Evolutionary conservation across 2,888 invertebrate genomes (phyloP), one percentile per base, ranked within the genome.

Genomic region (Lepeophtheirus nordmannii): DNA sequence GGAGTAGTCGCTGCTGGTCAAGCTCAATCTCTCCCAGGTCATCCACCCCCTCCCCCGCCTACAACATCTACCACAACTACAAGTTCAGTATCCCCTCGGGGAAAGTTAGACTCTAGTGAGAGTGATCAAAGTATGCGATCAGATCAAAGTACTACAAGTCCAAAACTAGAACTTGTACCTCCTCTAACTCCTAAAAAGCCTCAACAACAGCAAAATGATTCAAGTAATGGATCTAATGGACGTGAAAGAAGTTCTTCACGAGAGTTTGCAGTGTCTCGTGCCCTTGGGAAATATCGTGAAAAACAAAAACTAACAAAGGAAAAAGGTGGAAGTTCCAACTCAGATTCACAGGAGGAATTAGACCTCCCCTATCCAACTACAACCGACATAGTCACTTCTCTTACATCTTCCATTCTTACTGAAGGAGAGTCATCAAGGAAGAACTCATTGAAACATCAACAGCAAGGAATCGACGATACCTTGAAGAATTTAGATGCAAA

Each of bases 201-300:
- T n/a, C 17, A 23, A n/a, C 14, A 23, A 2, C 23, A 12, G n/a
- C 20, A 38, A 11, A 38, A n/a, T 11, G 65, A 40, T 12, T 64
- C 53, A 9, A 12, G 22, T 11, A 56, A 64, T 22, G 20, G 22
- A 10, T 23, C 57, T 2, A 37, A 58, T 65, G 60, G 62, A n/a
- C 69, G 65, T 65, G 68, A 67, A 68, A 69, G 82, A 68, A 83
- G 83, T 22, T 82, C 85, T 17, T 84, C 85, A 11, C 85, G 87
- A 81, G 88, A 88, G 73, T 88, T 88, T 75, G 87, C 87, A 0
- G 88, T 87, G 0, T 87, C 87, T 0, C 77, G 87, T 72, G 87
- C 87, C 0, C 76, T 88, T 30, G 87, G 87, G 30, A 87, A 86
- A 76, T 88, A 87, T 73, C 79, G 87, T 59, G 80, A 86, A 70